A percentile compares a stretch with the other conserved stretches of the same genome.
Evolutionary conservation across 2,888 invertebrate genomes (phyloP).

Genomic region (Cephus sareptanus): DNA sequence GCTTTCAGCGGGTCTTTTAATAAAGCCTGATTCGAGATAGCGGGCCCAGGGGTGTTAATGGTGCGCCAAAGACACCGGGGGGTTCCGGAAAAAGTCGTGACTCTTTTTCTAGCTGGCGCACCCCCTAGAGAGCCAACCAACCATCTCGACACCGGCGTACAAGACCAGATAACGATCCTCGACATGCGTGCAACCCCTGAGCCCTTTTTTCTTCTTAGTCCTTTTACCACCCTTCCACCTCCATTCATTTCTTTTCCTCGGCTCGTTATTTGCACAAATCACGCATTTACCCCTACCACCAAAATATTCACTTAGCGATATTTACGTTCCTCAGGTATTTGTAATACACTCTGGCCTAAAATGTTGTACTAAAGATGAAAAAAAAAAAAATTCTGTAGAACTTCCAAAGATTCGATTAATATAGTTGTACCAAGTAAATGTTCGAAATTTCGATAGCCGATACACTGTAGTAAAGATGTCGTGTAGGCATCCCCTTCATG

Average conservation of each 20-base stretch:
- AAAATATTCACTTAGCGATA: slow-evolving; percentile 54
- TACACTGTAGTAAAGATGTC: slow-evolving; percentile 17
- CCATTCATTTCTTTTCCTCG: background rate
- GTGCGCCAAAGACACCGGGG: slow-evolving; percentile 42
- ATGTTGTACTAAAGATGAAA: background rate
- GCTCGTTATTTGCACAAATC: background rate
- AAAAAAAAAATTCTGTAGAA: background rate
- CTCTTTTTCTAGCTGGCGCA: slow-evolving; percentile 23
- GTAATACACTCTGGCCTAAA: background rate
- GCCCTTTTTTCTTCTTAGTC: slow-evolving; percentile 18
- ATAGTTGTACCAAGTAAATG: background rate
- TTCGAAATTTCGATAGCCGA: background rate
- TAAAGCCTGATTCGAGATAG: slow-evolving; percentile 43
- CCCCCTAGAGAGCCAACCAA: slow-evolving; percentile 37
- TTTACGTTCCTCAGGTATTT: slow-evolving; percentile 35
- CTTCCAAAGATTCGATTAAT: background rate
- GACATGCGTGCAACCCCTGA: slow-evolving; percentile 55
- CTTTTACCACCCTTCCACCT: background rate
- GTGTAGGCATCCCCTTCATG: slow-evolving; percentile 1
- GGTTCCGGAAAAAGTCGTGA: slow-evolving; percentile 35
- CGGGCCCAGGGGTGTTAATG: slow-evolving; percentile 42
- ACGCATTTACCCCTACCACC: slow-evolving; percentile 9
- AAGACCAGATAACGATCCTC: slow-evolving; percentile 57
- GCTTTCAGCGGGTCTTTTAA: slow-evolving; percentile 42
- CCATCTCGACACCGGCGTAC: slow-evolving; percentile 53